Conservation (phyloP, 64 coral and sea anemone genomes). For the Acropora yongei region DNA sequence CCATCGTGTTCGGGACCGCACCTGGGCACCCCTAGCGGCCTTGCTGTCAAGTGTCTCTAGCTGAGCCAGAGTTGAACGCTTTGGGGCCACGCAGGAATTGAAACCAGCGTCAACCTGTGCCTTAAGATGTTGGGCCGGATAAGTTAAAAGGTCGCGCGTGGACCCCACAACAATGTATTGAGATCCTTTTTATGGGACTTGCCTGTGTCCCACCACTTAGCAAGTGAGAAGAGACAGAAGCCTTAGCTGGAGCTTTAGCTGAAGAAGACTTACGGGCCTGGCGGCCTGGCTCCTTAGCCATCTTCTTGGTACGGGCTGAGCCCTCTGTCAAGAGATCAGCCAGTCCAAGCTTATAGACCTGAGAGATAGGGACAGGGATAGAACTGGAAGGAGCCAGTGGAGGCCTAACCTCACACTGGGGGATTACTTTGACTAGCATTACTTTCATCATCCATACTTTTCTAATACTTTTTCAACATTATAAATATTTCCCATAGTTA, state of each 20-base stretch:
- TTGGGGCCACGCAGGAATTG: background rate
- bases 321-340: too few species aligned
- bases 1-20: slow-evolving; percentile 29
- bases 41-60: background rate
- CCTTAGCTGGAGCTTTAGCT: too few species aligned
- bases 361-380: background rate
- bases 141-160: background rate
- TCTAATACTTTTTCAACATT: background rate
- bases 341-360: too few species aligned
- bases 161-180: background rate
- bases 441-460: background rate
- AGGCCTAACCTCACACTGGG: background rate
- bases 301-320: too few species aligned
- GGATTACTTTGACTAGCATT: background rate
- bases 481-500: too few species aligned
- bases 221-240: background rate
- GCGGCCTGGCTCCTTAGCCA: too few species aligned
- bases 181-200: slow-evolving; percentile 19
- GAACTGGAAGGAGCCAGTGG: background rate
- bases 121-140: background rate
- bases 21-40: slow-evolving; percentile 42
- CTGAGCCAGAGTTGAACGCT: background rate
- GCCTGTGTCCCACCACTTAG: slow-evolving; percentile 64
- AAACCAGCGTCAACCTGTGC: background rate
- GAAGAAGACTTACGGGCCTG: too few species aligned